Conservation (phyloP, 2,113 vertebrate species). For the Oncorhynchus tshawytscha region DNA sequence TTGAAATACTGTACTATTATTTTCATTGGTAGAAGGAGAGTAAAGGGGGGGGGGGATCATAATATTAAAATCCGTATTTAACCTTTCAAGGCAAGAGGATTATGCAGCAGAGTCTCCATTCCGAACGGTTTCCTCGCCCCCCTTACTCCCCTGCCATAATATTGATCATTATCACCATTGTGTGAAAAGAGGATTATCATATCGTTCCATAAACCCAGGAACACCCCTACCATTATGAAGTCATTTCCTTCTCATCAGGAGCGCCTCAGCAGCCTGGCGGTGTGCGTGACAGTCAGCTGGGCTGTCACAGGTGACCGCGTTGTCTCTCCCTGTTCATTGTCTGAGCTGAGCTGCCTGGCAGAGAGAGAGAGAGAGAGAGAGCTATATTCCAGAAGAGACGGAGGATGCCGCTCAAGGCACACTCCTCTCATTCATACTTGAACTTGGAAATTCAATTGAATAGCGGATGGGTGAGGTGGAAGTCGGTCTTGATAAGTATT, state of each 20-base stretch:
- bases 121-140: slow-evolving; percentile 66
- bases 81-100: slow-evolving; percentile 77
- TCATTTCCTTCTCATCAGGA: slow-evolving; percentile 70
- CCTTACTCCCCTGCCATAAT: slow-evolving; percentile 74
- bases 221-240: slow-evolving; percentile 74
- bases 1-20: slow-evolving; percentile 66
- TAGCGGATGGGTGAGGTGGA: not conserved
- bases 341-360: slow-evolving; percentile 27
- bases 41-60: slow-evolving; percentile 56
- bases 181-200: slow-evolving; percentile 79
- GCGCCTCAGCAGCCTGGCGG: slow-evolving; percentile 55
- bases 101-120: slow-evolving; percentile 76
- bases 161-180: slow-evolving; percentile 80
- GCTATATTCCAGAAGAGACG: slow-evolving; percentile 23
- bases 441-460: slow-evolving; percentile 33
- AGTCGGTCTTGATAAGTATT: not conserved
- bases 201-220: slow-evolving; percentile 75
- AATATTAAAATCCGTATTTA: slow-evolving; percentile 80
- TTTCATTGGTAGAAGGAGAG: slow-evolving; percentile 53
- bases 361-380: not conserved
- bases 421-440: slow-evolving; percentile 36
- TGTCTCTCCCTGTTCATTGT: slow-evolving; percentile 49
- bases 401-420: slow-evolving; percentile 28
- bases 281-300: slow-evolving; percentile 62
- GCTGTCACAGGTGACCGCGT: slow-evolving; percentile 69